phyloP scores from a whole-genome alignment of 2,113 vertebrate genomes.

The Erinaceus europaeus region DNA sequence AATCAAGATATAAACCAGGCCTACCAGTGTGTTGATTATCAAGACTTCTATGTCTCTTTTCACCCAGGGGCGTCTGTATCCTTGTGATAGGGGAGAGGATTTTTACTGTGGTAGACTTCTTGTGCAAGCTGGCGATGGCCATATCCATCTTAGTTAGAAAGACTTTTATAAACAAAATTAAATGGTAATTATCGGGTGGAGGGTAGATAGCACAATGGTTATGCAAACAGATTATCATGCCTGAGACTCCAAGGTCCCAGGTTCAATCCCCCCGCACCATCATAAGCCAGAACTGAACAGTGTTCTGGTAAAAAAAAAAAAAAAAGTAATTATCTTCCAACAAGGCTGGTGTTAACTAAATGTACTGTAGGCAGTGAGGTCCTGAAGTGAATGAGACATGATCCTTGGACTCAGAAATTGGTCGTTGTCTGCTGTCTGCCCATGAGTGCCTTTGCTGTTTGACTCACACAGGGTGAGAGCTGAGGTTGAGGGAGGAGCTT shows the following conservation, averaged over 20 bases:
- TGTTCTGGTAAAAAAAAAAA: too few relatives aligned
- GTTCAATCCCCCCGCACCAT: too few relatives aligned
- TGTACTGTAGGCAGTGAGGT: background rate
- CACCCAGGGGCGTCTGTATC: background rate
- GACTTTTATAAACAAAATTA: background rate
- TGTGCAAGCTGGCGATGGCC: background rate
- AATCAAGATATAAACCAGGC: background rate
- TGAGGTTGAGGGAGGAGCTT: background rate
- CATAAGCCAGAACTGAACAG: too few relatives aligned
- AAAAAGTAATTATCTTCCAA: background rate
- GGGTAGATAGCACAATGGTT: too few relatives aligned
- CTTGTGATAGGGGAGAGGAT: background rate
- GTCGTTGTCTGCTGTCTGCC: background rate
- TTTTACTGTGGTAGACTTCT: background rate
- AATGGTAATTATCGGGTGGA: too few relatives aligned
- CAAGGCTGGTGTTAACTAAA: background rate
- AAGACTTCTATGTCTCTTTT: background rate
- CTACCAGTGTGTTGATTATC: background rate
- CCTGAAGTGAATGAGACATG: background rate
- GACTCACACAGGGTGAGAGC: background rate
- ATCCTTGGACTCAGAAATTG: background rate
- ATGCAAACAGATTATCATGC: too few relatives aligned
- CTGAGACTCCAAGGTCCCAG: too few relatives aligned
- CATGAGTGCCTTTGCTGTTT: background rate
- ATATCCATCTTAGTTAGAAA: background rate